These are phyloP conservation scores for Drosophila sproati DNA, from an alignment of 1,140 invertebrate species.

Conservation along the genomic window DNA sequence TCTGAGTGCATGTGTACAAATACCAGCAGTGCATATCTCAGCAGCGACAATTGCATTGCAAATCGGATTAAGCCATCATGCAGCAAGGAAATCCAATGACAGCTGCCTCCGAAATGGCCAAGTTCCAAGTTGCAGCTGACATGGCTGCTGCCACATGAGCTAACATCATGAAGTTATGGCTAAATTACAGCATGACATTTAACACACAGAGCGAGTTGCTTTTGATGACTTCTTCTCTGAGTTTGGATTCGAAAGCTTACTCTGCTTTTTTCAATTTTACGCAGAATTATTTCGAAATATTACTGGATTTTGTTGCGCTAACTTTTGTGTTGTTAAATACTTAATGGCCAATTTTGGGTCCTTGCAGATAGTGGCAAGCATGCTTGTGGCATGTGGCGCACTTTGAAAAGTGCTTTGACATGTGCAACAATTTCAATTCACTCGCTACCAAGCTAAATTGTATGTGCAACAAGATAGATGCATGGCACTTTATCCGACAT, in stretches of 20 bases:
- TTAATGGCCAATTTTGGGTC: no score
- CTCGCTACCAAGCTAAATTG: not conserved
- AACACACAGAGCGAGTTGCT: not conserved
- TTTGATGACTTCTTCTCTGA: no score
- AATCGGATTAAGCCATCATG: constrained; percentile 75
- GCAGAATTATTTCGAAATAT: no score
- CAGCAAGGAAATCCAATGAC: constrained; percentile 57
- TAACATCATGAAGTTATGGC: not conserved
- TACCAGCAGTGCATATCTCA: constrained; percentile 37
- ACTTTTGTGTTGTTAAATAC: no score
- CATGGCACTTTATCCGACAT: constrained; percentile 41
- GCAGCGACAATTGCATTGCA: constrained; percentile 74
- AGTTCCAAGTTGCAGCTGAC: not conserved
- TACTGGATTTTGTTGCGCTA: no score
- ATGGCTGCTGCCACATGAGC: constrained; percentile 24
- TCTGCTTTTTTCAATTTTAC: no score
- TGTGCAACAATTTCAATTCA: constrained; percentile 52
- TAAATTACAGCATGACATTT: not conserved
- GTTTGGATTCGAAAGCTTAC: no score
- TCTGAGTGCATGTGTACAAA: not conserved
- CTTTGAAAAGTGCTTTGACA: constrained; percentile 36
- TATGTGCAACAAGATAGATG: constrained; percentile 27
- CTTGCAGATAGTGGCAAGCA: not conserved
- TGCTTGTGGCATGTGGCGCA: constrained; percentile 8
- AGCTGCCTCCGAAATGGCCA: constrained; percentile 37